These are phyloP conservation scores for Cephus spinipes DNA, from an alignment of 2,888 invertebrate genomes.

Conservation along the genomic window DNA sequence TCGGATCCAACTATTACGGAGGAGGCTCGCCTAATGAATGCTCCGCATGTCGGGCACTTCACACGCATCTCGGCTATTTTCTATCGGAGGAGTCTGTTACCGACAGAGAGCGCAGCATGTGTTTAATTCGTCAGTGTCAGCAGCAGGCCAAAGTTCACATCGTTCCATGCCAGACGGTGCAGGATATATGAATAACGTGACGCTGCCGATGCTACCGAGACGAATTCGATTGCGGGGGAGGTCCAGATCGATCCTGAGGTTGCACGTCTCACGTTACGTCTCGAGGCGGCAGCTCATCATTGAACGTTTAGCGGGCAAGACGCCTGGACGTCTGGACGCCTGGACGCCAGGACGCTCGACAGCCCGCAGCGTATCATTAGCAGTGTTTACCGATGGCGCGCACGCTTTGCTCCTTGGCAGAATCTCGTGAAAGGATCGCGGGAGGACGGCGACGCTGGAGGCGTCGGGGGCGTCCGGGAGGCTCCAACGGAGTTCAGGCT, in stretches of 20 bases:
- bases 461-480: background rate
- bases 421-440: background rate
- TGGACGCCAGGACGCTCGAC: background rate
- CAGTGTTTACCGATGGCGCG: too few species aligned
- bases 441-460: background rate
- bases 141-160: conserved; percentile 52
- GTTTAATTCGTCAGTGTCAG: conserved; percentile 57
- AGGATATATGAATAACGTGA: conserved; percentile 1
- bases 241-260: background rate
- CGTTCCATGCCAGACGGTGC: conserved; percentile 27
- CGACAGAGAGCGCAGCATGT: conserved; percentile 10
- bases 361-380: too few species aligned
- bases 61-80: background rate
- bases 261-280: background rate
- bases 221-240: conserved; percentile 23
- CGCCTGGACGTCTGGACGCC: background rate
- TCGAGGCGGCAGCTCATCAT: background rate
- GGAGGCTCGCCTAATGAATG: conserved; percentile 12
- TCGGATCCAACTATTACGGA: conserved; percentile 14
- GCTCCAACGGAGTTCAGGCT: background rate
- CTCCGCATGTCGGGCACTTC: conserved; percentile 7
- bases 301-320: background rate
- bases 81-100: background rate
- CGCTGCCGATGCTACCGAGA: conserved; percentile 25
- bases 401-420: background rate